phyloP scores from a whole-genome alignment of 2,888 invertebrate species.

The Smittia sp. region DNA sequence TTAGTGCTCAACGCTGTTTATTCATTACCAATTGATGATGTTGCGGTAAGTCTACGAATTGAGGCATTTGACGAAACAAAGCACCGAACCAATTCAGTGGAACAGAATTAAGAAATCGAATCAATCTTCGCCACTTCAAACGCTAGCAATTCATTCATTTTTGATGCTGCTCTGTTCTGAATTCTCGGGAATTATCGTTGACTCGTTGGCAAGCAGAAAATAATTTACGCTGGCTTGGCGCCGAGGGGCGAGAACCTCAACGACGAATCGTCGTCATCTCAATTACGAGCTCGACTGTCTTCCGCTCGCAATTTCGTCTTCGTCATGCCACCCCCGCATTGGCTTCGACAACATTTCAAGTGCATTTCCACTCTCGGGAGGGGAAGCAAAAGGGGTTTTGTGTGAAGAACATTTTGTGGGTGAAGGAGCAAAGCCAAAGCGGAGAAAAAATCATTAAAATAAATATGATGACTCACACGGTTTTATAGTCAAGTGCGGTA shows the following conservation, averaged over 20 bases:
- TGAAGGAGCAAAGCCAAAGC: neutral
- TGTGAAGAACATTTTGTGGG: neutral
- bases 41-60: conserved; percentile 20
- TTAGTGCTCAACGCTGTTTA: conserved; percentile 21
- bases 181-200: neutral
- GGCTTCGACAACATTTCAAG: neutral
- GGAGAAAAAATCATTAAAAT: conserved; percentile 23
- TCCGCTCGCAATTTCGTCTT: too few species aligned
- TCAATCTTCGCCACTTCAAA: neutral
- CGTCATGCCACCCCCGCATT: neutral
- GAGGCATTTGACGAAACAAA: neutral
- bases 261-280: neutral
- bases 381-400: conserved; percentile 2
- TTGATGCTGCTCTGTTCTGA: neutral
- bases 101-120: neutral
- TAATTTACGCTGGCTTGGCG: neutral
- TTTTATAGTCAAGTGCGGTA: conserved; percentile 8
- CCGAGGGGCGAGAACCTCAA: neutral
- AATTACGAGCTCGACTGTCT: too few species aligned
- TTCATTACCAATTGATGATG: conserved; percentile 24
- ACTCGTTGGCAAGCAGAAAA: neutral
- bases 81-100: too few species aligned
- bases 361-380: conserved; percentile 1
- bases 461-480: conserved; percentile 24
- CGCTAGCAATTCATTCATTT: conserved; percentile 24